Evolutionary conservation across 2,888 invertebrate species (phyloP), one percentile per base, ranked within the genome.

Genomic region (Lysandra coridon): DNA sequence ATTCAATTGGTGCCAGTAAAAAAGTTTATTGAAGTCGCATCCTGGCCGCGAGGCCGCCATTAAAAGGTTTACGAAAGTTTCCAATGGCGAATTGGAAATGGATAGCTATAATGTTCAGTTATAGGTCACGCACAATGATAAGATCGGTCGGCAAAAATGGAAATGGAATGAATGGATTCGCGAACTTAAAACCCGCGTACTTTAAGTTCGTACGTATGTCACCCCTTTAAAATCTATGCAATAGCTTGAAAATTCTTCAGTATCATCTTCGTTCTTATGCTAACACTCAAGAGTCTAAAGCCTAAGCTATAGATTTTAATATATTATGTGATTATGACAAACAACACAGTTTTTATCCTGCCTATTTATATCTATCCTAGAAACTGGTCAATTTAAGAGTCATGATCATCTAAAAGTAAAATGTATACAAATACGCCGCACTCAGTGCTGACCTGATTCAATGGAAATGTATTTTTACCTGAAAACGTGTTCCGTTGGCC

Each of bases 1-100:
- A 89, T 92, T 91, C 93, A 93, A 94, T 94, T 94, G 94, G 88
- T 89, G 92, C 88, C 88, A 90, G 92, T 94, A 94, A 94, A 93
- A 87, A 88, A 88, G 93, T 93, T 94, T 94, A 93, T 93, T 92
- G 90, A 87, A 90, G 89, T 86, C 89, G 91, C 91, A 92, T 94
- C 93, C 94, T 93, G 93, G 87, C 89, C 80, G 83, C 93, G 92
- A 93, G 94, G 93, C 86, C 92, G 89, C 10, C 44, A 44, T 23
- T 44, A 74, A 74, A 44, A 74, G n/a, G n/a, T 74, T 23, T 74
- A 74, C 12, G 17, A 69, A 69, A 69, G 6, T 4, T 69, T 33
- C 33, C 33, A 37, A 69, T 69, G 17, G 33, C 69, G 69, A 37
- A 33, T 69, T 69, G 7, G 3, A 12, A 12, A 30, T 64, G 64